These are phyloP conservation scores for Psittacara wagleri DNA, from an alignment of 2,113 vertebrate species.

Conservation along the genomic window DNA sequence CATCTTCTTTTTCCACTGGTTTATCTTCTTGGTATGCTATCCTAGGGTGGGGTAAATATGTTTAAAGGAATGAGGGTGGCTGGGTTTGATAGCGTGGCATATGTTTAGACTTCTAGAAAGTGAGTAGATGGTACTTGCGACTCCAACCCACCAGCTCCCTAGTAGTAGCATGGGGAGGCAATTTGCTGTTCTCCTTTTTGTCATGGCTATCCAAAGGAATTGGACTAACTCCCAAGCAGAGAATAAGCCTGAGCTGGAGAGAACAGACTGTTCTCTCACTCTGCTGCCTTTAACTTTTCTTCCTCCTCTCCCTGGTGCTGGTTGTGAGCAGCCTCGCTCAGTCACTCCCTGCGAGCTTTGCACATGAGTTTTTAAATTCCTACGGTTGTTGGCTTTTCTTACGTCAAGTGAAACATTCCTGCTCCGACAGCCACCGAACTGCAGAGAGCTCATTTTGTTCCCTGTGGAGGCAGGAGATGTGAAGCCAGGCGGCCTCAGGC, in stretches of 20 bases:
- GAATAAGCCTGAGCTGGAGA: neutral
- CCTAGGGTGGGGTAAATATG: neutral
- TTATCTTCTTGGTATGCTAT: neutral
- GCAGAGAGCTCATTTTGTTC: neutral
- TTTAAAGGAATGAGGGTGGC: neutral
- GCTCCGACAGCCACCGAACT: neutral
- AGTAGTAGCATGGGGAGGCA: accelerated
- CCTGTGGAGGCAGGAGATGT: neutral
- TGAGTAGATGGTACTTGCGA: accelerated
- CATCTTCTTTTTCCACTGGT: neutral
- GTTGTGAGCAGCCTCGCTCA: neutral
- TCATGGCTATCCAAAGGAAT: neutral
- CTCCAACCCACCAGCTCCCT: neutral
- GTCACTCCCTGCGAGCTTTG: neutral
- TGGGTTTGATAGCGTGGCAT: neutral
- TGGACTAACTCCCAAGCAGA: neutral
- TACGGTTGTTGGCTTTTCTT: neutral
- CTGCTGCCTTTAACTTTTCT: neutral
- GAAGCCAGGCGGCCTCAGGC: neutral
- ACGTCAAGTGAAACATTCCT: neutral
- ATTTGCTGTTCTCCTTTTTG: neutral
- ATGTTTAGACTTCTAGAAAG: neutral
- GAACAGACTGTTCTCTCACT: neutral
- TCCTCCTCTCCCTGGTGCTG: neutral
- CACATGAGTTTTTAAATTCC: neutral